Base-by-base conservation (phyloP, 2,888 invertebrate species). In the Polydrusus cervinus region DNA sequence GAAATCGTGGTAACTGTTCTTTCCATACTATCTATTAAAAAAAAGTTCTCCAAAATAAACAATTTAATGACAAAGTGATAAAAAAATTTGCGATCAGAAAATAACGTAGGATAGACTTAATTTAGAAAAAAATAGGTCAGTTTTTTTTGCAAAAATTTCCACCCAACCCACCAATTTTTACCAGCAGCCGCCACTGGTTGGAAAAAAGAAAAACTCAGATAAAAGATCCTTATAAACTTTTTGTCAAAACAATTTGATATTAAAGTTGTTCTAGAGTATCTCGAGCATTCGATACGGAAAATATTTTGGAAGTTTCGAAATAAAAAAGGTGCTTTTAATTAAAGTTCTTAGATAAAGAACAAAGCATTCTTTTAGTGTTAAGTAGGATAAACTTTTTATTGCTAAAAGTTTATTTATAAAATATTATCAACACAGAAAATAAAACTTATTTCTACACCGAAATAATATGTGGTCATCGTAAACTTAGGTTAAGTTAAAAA, bases 301-400 rank as follows among this genome's bases (percentile, higher is more conserved):
- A 53, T 25, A 30, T 30, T 53, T 13, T 11, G 16, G 13, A 30
- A 53, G 25, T 53, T 30, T 53, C 53, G 25, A 53, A 25, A 25
- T 53, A 53, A 20, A 53, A 30, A 53, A 53, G 53, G 53, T 13
- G 25, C 25, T 53, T 30, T 53, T 53, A 53, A 53, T 53, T 53
- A 53, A 53, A 53, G 53, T 53, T 53, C 30, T 53, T 53, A 53
- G 53, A 53, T 53, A 53, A 53, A 25, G 53, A 30, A 53, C 53
- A 53, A 53, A 53, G 53, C 53, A 30, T 53, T 30, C 25, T 53
- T 53, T 53, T 14, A 30, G 30, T 25, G 53, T 30, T 11, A 53
- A 30, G 30, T n/a, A 30, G 13, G 47, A 53, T n/a, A 53, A 53
- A 25, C 9, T 51, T 53, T 53, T 53, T 53, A 25, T 53, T 13